A percentile compares a stretch with the other conserved stretches of the same genome.
These are phyloP conservation scores for Cinara cedri DNA, from an alignment of 2,888 invertebrate species.

Conservation along the genomic window DNA sequence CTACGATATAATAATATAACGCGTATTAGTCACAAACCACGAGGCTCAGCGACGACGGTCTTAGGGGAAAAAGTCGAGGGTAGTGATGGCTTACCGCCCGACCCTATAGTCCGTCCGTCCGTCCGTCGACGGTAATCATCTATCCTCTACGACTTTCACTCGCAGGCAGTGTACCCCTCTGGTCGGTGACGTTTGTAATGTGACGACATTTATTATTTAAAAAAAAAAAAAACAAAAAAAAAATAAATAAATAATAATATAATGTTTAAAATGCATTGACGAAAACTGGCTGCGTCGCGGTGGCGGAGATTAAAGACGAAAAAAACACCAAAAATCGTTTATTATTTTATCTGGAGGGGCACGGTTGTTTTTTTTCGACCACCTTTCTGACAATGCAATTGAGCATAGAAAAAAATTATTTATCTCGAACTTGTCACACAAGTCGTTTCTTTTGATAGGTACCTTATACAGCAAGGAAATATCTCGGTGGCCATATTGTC, in stretches of 20 bases:
- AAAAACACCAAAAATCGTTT: slow-evolving; percentile 22
- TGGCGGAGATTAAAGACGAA: background rate
- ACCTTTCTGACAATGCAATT: too few species aligned
- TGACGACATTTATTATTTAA: slow-evolving; percentile 53
- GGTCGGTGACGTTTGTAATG: slow-evolving; percentile 46
- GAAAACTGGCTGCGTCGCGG: slow-evolving; percentile 14
- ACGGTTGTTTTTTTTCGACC: too few species aligned
- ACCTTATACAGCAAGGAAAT: too few species aligned
- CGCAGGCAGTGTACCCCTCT: slow-evolving; percentile 31
- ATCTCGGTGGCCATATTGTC: too few species aligned
- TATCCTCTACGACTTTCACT: slow-evolving; percentile 53
- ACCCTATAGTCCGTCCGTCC: background rate
- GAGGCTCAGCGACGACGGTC: slow-evolving; percentile 17
- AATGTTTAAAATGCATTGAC: slow-evolving; percentile 45
- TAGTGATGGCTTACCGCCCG: slow-evolving; percentile 23
- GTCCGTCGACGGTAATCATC: slow-evolving; percentile 27
- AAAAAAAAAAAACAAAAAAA: slow-evolving; percentile 30
- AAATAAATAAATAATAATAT: background rate
- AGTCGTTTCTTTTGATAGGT: too few species aligned
- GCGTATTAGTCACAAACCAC: slow-evolving; percentile 51
- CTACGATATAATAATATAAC: slow-evolving; percentile 44
- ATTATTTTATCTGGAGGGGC: slow-evolving; percentile 46
- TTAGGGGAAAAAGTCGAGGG: slow-evolving; percentile 52
- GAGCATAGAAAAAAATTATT: too few species aligned
- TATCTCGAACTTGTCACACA: too few species aligned